A percentile compares a stretch with the other conserved stretches of the same genome.
Evolutionary conservation across 2,113 vertebrate genomes (phyloP).

Genomic region (Brachypodius melanocephalos): DNA sequence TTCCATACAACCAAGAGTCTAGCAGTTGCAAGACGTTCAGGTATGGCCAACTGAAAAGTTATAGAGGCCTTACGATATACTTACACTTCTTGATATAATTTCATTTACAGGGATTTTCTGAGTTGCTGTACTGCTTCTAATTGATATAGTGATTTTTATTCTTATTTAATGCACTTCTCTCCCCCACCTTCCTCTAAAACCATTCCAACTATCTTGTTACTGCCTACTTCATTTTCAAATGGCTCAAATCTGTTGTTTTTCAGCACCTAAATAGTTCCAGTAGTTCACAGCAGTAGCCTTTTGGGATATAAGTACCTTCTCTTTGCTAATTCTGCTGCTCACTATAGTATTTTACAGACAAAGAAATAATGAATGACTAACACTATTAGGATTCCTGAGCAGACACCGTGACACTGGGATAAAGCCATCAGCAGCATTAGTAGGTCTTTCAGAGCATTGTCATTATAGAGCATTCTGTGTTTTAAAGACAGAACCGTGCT

Average conservation of each 20-base stretch:
- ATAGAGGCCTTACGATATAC: background rate
- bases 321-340: background rate
- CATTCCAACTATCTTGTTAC: background rate
- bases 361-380: background rate
- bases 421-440: background rate
- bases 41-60: background rate
- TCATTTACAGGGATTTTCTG: background rate
- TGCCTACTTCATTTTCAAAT: background rate
- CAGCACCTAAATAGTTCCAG: background rate
- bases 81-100: background rate
- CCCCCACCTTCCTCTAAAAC: background rate
- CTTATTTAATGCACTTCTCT: background rate
- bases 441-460: background rate
- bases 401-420: fast-evolving
- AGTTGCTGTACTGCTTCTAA: background rate
- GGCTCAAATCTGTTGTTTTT: background rate
- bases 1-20: background rate
- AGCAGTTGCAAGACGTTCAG: background rate
- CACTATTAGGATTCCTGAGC: background rate
- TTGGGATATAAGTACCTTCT: background rate
- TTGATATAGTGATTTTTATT: background rate
- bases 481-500: background rate
- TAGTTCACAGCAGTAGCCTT: background rate
- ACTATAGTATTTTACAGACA: background rate
- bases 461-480: background rate